Conservation (phyloP, 2,888 invertebrate genomes). For the Exephanes ischioxanthus region DNA sequence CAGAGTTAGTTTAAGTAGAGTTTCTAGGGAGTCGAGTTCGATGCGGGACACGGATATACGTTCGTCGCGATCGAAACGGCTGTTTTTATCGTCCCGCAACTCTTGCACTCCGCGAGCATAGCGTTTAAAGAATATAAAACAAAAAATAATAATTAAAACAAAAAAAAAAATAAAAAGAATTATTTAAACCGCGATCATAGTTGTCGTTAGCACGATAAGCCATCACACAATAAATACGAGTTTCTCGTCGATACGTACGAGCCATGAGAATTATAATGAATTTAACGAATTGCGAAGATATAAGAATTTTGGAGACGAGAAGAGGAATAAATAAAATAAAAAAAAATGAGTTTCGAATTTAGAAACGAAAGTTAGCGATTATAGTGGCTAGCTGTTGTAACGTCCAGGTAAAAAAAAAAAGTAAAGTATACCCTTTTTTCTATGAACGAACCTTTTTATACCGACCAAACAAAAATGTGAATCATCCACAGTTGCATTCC, state of each 20-base stretch:
- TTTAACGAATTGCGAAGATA: slow-evolving; percentile 32
- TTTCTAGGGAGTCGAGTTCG: slow-evolving; percentile 49
- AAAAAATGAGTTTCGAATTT: slow-evolving; percentile 20
- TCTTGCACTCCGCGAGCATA: slow-evolving; percentile 37
- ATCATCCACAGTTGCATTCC: slow-evolving; percentile 60
- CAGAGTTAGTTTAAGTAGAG: slow-evolving; percentile 65
- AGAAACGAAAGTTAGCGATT: slow-evolving; percentile 46
- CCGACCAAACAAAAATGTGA: slow-evolving; percentile 76
- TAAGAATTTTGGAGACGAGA: slow-evolving; percentile 25
- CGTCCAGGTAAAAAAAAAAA: slow-evolving; percentile 67
- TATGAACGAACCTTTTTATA: slow-evolving; percentile 80
- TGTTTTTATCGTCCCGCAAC: background rate
- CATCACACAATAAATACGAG: slow-evolving; percentile 50
- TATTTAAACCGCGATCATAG: slow-evolving; percentile 60
- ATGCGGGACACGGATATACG: slow-evolving; percentile 23
- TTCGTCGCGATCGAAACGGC: background rate
- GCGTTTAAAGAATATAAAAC: slow-evolving; percentile 49
- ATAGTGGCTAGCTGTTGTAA: slow-evolving; percentile 65
- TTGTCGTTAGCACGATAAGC: slow-evolving; percentile 63
- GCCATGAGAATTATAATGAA: slow-evolving; percentile 20
- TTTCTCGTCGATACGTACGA: slow-evolving; percentile 47
- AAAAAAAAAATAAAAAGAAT: slow-evolving; percentile 44
- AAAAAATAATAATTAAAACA: slow-evolving; percentile 19
- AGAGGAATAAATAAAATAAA: slow-evolving; percentile 29
- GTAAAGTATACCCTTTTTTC: slow-evolving; percentile 75